phyloP scores from a whole-genome alignment of 2,113 vertebrate genomes.

The Rattus rattus region DNA sequence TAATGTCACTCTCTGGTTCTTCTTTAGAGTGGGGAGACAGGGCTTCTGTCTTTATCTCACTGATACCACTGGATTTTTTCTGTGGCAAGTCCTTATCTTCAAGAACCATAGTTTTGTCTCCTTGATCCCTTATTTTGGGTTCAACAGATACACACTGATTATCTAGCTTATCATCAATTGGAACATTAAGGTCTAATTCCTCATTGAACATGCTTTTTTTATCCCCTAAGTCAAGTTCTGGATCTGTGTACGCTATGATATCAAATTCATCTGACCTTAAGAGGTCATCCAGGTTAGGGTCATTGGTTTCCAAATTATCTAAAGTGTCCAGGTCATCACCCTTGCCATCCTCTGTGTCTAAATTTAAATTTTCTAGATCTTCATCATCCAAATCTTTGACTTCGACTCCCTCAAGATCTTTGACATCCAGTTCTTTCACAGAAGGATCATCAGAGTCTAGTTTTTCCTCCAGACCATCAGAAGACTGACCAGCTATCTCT shows the following conservation, averaged over 20 bases:
- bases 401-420: slow-evolving; percentile 91
- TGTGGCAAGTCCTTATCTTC: slow-evolving; percentile 80
- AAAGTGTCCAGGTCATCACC: slow-evolving; percentile 94
- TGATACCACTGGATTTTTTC: slow-evolving; percentile 79
- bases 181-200: slow-evolving; percentile 94
- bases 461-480: slow-evolving; percentile 92
- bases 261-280: slow-evolving; percentile 96
- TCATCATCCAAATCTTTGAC: slow-evolving; percentile 98
- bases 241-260: slow-evolving; percentile 97
- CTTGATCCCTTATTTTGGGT: slow-evolving; percentile 81
- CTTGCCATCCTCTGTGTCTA: slow-evolving; percentile 96
- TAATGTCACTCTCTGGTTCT: slow-evolving; percentile 86
- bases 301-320: slow-evolving; percentile 93
- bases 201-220: slow-evolving; percentile 98
- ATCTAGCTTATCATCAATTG: slow-evolving; percentile 91
- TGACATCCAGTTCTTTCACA: slow-evolving; percentile 97
- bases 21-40: slow-evolving; percentile 82
- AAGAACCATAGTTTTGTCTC: slow-evolving; percentile 77
- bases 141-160: slow-evolving; percentile 83
- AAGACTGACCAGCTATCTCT: slow-evolving; percentile 79
- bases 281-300: slow-evolving; percentile 96
- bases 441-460: slow-evolving; percentile 95
- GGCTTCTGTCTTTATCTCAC: slow-evolving; percentile 87
- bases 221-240: slow-evolving; percentile 95
- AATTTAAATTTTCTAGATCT: slow-evolving; percentile 96